Conservation (phyloP, 2,888 invertebrate genomes). For the Dioctria rufipes region DNA sequence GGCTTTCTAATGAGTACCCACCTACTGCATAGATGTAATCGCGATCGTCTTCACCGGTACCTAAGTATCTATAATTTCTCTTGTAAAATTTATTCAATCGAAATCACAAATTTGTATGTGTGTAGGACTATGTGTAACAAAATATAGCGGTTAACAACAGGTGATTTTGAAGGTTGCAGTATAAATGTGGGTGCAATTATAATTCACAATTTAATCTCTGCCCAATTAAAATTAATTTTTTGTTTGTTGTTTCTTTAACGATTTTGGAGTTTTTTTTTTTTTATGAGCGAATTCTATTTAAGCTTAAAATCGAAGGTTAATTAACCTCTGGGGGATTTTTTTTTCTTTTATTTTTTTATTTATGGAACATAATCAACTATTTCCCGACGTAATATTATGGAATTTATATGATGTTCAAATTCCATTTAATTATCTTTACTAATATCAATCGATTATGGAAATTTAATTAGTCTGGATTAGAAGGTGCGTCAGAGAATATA, state of each 20-base stretch:
- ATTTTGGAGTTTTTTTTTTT: slow-evolving; percentile 12
- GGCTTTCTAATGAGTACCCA: too few relatives aligned
- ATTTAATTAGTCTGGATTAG: too few relatives aligned
- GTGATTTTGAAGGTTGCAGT: slow-evolving; percentile 40
- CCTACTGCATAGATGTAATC: too few relatives aligned
- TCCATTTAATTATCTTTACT: too few relatives aligned
- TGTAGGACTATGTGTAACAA: background rate
- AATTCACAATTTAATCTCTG: slow-evolving; percentile 1
- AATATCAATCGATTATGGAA: too few relatives aligned
- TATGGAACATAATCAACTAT: too few relatives aligned
- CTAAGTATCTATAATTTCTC: background rate
- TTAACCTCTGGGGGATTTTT: background rate
- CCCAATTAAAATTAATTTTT: background rate
- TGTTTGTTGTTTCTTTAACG: slow-evolving; percentile 9
- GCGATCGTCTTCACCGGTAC: too few relatives aligned
- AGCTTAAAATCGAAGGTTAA: slow-evolving; percentile 42
- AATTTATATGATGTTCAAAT: too few relatives aligned
- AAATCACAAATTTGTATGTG: slow-evolving; percentile 2
- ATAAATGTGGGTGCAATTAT: slow-evolving; percentile 11
- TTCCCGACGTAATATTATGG: too few relatives aligned
- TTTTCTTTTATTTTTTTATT: too few relatives aligned
- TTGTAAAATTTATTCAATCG: slow-evolving; percentile 10
- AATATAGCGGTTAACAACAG: slow-evolving; percentile 15
- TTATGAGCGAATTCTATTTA: slow-evolving; percentile 1
- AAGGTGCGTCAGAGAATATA: too few relatives aligned